phyloP scores from a whole-genome alignment of 2,113 vertebrate genomes.

The Cepphus grylle region DNA sequence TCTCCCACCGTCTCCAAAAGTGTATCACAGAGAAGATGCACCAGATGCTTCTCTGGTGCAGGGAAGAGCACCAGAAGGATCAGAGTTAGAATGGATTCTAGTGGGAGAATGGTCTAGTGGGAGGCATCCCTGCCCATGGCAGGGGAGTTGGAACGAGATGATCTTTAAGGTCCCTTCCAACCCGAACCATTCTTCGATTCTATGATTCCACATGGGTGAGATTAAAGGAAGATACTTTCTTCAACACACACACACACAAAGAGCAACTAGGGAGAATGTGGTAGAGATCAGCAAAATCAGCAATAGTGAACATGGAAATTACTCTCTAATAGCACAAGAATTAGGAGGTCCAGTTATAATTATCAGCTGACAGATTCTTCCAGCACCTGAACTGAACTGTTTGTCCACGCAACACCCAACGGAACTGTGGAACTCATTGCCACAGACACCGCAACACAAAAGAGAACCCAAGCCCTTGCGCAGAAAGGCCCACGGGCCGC shows the following conservation, averaged over 20 bases:
- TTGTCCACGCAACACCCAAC: background rate
- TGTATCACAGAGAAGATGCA: too few relatives aligned
- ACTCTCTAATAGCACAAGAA: background rate
- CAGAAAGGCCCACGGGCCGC: background rate
- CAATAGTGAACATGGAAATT: background rate
- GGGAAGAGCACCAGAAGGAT: background rate
- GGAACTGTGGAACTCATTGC: accelerated
- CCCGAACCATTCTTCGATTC: too few relatives aligned
- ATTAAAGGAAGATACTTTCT: background rate
- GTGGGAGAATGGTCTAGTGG: too few relatives aligned
- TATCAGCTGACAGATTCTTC: background rate
- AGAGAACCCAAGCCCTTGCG: accelerated
- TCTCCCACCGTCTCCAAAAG: background rate
- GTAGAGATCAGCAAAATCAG: background rate
- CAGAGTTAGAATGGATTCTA: background rate
- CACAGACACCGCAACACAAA: too few relatives aligned
- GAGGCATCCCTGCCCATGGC: too few relatives aligned
- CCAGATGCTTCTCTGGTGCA: too few relatives aligned
- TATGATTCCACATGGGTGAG: background rate
- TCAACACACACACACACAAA: background rate
- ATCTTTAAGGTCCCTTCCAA: too few relatives aligned
- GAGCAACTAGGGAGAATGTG: background rate
- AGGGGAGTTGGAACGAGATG: too few relatives aligned
- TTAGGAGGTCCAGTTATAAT: background rate
- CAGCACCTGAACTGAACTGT: background rate